phyloP scores from a whole-genome alignment of 2,888 invertebrate genomes.

The Drosophila anomalata region DNA sequence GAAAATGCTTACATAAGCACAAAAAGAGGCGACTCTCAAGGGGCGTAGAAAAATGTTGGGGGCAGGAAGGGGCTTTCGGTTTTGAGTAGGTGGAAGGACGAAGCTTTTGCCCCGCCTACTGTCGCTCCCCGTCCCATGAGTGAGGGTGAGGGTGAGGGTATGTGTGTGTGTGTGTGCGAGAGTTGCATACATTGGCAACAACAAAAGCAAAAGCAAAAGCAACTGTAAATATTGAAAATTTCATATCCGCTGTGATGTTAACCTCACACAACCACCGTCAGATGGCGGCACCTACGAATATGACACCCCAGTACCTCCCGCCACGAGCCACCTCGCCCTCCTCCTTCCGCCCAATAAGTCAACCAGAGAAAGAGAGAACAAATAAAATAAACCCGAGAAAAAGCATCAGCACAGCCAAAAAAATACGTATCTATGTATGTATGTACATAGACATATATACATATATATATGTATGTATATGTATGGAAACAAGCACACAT shows the following conservation, averaged over 20 bases:
- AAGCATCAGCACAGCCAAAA: conserved; percentile 10
- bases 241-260: conserved; percentile 75
- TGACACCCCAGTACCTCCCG: background rate
- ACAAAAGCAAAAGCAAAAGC: conserved; percentile 45
- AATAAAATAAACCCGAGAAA: conserved; percentile 25
- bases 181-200: conserved; percentile 68
- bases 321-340: background rate
- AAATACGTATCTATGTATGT: conserved; percentile 34
- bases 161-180: conserved; percentile 26
- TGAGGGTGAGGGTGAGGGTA: conserved; percentile 5
- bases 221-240: conserved; percentile 77
- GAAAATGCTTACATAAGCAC: conserved; percentile 74
- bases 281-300: conserved; percentile 39
- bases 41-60: conserved; percentile 23
- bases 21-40: conserved; percentile 37
- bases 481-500: background rate
- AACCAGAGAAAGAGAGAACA: conserved; percentile 25
- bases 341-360: conserved; percentile 14
- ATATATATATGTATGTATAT: conserved; percentile 2
- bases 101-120: conserved; percentile 27
- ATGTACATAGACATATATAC: conserved; percentile 23
- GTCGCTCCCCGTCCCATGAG: no score
- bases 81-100: conserved; percentile 12
- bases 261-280: conserved; percentile 54
- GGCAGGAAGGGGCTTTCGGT: background rate